phyloP scores from a whole-genome alignment of 2,113 vertebrate genomes.

The Oryzias curvinotus region DNA sequence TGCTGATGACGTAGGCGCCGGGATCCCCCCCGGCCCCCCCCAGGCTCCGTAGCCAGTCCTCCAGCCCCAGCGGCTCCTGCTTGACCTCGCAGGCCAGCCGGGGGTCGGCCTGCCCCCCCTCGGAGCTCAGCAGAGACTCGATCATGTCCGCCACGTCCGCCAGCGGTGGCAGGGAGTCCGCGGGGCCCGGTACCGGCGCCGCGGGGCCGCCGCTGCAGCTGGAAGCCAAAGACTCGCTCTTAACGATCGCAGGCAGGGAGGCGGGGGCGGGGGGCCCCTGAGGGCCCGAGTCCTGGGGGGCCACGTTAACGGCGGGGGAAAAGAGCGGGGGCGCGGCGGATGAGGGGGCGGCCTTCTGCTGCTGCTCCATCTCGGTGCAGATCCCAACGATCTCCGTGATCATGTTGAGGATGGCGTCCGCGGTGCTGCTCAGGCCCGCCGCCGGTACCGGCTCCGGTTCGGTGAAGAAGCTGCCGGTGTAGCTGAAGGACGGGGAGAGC shows the following conservation, averaged over 20 bases:
- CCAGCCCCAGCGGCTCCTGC: slow-evolving; percentile 67
- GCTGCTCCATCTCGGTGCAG: slow-evolving; percentile 79
- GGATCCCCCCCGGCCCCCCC: slow-evolving; percentile 42
- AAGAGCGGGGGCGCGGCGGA: slow-evolving; percentile 28
- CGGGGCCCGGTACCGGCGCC: slow-evolving; percentile 39
- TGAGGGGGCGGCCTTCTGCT: slow-evolving; percentile 17
- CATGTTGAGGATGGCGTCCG: slow-evolving; percentile 92
- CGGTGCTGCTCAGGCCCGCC: slow-evolving; percentile 83
- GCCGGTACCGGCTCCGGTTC: slow-evolving; percentile 73
- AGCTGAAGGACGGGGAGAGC: slow-evolving; percentile 83
- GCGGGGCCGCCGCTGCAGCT: slow-evolving; percentile 79
- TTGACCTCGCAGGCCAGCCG: slow-evolving; percentile 57
- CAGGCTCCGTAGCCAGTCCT: slow-evolving; percentile 58
- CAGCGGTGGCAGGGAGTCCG: slow-evolving; percentile 50
- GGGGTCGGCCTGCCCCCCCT: slow-evolving; percentile 43
- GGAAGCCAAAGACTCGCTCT: slow-evolving; percentile 74
- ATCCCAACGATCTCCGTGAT: slow-evolving; percentile 95
- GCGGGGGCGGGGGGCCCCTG: slow-evolving; percentile 48
- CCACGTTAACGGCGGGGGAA: not conserved
- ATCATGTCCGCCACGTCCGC: slow-evolving; percentile 70
- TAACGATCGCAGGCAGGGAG: slow-evolving; percentile 65
- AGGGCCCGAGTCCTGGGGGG: slow-evolving; percentile 16
- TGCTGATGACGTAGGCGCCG: slow-evolving; percentile 54
- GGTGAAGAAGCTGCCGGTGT: slow-evolving; percentile 86
- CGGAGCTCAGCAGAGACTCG: slow-evolving; percentile 65